Percentiles rank a stretch among this genome's conserved stretches.
phyloP scores from a whole-genome alignment of 92 coral and sea anemone species.

The Umimayanthus chanpuru region DNA sequence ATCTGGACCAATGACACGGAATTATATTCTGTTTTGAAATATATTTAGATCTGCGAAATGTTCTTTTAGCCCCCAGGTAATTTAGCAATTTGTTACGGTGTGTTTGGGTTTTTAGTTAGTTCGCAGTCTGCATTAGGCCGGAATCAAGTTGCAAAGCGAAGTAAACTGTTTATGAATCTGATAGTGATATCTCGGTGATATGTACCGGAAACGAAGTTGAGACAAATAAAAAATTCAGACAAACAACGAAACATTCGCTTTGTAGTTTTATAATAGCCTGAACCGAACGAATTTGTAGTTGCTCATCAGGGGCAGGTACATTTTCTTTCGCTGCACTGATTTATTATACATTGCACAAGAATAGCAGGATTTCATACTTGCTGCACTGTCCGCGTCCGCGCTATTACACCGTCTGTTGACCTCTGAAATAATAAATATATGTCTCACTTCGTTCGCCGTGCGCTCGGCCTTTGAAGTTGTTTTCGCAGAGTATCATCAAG shows the following conservation, averaged over 20 bases:
- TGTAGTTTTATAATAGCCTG: slow-evolving; percentile 14
- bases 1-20: slow-evolving; percentile 9
- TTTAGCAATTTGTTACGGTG: slow-evolving; percentile 17
- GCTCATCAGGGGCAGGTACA: slow-evolving; percentile 23
- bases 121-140: slow-evolving; percentile 8
- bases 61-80: slow-evolving; percentile 3
- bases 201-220: slow-evolving; percentile 20
- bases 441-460: slow-evolving; percentile 7
- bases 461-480: slow-evolving; percentile 15
- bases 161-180: slow-evolving; percentile 1
- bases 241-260: slow-evolving; percentile 12
- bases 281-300: slow-evolving; percentile 19
- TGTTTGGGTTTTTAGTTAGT: slow-evolving; percentile 23
- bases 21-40: slow-evolving; percentile 1
- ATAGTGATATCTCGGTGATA: slow-evolving; percentile 4
- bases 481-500: slow-evolving; percentile 15
- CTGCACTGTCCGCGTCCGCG: slow-evolving; percentile 17
- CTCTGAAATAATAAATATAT: slow-evolving; percentile 14
- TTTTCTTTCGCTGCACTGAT: slow-evolving; percentile 22
- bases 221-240: slow-evolving; percentile 23
- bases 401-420: slow-evolving; percentile 15
- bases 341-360: slow-evolving; percentile 6
- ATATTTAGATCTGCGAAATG: not conserved
- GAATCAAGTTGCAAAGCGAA: slow-evolving; percentile 5
- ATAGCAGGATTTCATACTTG: slow-evolving; percentile 17